Evolutionary conservation across 2,113 vertebrate genomes (phyloP), one percentile per base, ranked within the genome.

Genomic region (Spermophilus dauricus): DNA sequence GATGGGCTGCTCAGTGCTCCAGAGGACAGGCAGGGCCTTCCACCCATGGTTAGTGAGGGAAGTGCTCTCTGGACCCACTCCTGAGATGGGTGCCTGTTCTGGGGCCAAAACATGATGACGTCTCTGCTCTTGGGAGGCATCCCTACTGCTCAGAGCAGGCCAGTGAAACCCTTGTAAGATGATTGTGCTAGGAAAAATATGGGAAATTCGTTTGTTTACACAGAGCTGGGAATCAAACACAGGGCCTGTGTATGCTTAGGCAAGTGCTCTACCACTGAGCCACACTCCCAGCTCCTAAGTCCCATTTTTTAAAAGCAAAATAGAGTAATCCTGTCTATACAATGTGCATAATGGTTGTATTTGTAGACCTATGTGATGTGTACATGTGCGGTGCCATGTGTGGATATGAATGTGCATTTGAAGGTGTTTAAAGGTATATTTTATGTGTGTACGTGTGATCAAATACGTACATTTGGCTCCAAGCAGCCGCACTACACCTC

Each of bases 1-100:
- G 53, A 1, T 1, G 22, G 0, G 0, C 32, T 39, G 13, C 20
- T 94, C 7, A 3, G 37, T 2, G 2, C n/a, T 69, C 63, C 37
- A 72, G 82, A 58, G 24, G 13, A 75, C 0, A 1, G 22, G 13
- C 11, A 75, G 65, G 63, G 8, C 14, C 37, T 78, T 18, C 39
- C 6, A 67, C 8, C 51, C 0, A 0, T 4, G 30, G 56, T 39
- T 56, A 45, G 30, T n/a, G 37, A 39, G 9, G 24, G 10, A 56
- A 76, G 48, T 53, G n/a, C 39, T 93, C 89, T 61, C 56, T 53
- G 56, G 34, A 83, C 39, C 32, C 42, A 39, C 58, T 16, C 34
- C 3, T 56, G 51, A 91, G 37, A 85, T 1, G 4, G 45, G 22
- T 6, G 56, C 1, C 5, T 58, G 18, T 53, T 72, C 63, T 88